Evolutionary conservation across 1,140 invertebrate species (phyloP).

Genomic region (Eumaeus atala): DNA sequence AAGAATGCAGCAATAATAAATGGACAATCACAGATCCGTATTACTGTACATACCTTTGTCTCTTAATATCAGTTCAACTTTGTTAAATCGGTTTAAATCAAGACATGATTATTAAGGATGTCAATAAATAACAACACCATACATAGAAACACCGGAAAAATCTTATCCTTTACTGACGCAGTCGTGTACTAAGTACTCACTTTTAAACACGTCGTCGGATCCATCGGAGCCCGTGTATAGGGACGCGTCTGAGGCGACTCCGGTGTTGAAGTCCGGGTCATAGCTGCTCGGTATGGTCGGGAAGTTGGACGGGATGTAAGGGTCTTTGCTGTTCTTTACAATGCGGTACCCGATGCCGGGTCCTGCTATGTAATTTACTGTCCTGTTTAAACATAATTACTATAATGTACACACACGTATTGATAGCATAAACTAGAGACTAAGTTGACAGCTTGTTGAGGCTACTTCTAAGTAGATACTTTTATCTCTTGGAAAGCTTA

Average conservation of each 20-base stretch:
- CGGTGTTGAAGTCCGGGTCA: slow-evolving; percentile 65
- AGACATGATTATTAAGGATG: no score
- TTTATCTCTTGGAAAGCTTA: no score
- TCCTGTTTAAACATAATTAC: slow-evolving; percentile 43
- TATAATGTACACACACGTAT: no score
- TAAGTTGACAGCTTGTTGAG: no score
- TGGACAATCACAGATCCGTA: not conserved
- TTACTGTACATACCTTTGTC: no score
- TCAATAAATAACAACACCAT: no score
- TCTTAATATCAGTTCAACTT: no score
- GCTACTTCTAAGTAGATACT: no score
- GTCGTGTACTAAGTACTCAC: slow-evolving; percentile 24
- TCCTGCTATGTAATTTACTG: slow-evolving; percentile 83
- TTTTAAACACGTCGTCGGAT: slow-evolving; percentile 62
- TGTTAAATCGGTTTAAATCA: no score
- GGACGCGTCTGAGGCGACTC: slow-evolving; percentile 29
- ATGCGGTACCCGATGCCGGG: slow-evolving; percentile 84
- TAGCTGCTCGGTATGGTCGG: slow-evolving; percentile 64
- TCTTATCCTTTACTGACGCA: no score
- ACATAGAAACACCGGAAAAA: no score
- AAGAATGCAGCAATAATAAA: not conserved
- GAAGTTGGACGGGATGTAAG: slow-evolving; percentile 69
- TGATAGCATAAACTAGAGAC: no score
- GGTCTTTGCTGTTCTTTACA: slow-evolving; percentile 77
- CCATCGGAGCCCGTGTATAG: slow-evolving; percentile 50